These are phyloP conservation scores for Rhinopithecus roxellana DNA, from an alignment of 2,113 vertebrate genomes.

Conservation along the genomic window DNA sequence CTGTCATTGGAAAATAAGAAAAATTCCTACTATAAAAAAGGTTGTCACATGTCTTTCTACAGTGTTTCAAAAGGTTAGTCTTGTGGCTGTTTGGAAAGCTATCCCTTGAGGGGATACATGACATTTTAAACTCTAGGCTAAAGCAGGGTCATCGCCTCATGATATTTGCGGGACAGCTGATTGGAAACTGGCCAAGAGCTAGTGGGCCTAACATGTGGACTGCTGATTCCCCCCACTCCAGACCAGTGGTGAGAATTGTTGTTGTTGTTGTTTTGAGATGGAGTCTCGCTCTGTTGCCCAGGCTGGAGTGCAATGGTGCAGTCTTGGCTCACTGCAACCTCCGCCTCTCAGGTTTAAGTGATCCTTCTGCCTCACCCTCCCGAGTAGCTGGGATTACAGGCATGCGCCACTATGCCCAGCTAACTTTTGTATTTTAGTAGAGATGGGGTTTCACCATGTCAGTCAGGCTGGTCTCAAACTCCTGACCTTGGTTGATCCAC, in stretches of 20 bases:
- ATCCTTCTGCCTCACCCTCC: too few species aligned
- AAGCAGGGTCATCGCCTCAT: neutral
- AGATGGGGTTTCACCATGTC: too few species aligned
- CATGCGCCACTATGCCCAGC: too few species aligned
- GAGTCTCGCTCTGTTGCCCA: too few species aligned
- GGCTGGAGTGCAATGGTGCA: too few species aligned
- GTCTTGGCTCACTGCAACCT: too few species aligned
- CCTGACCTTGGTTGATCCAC: too few species aligned
- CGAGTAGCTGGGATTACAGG: too few species aligned
- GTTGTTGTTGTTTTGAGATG: too few species aligned
- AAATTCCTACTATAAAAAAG: neutral
- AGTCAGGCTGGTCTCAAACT: too few species aligned
- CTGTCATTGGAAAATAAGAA: neutral
- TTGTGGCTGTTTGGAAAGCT: neutral
- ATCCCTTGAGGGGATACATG: neutral
- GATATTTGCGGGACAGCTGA: neutral
- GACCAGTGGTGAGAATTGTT: neutral
- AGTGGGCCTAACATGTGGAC: neutral
- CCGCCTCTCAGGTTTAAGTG: too few species aligned
- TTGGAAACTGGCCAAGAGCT: neutral
- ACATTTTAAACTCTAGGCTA: constrained; percentile 35
- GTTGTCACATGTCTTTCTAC: neutral
- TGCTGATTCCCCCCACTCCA: neutral
- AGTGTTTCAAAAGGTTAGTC: neutral
- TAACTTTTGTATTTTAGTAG: too few species aligned